Conservation (phyloP, 2,888 invertebrate genomes). For the Epirrhoe tristata region DNA sequence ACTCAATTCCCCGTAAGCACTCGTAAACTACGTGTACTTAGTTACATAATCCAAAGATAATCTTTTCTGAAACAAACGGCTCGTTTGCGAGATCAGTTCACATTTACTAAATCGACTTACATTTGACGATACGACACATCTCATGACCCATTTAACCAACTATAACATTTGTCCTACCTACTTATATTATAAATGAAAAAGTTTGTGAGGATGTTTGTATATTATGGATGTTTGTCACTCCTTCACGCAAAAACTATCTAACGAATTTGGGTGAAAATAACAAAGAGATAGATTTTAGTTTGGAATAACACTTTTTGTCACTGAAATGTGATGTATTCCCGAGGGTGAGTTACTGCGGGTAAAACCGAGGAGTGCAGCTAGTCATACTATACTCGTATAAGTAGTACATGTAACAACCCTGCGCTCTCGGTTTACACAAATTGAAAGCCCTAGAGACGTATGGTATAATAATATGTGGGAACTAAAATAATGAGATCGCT, state of each 20-base stretch:
- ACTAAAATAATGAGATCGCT: not conserved
- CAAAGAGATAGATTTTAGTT: too few relatives aligned
- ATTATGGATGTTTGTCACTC: not conserved
- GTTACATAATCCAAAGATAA: conserved; percentile 10
- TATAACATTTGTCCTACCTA: too few relatives aligned
- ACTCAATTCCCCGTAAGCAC: not conserved
- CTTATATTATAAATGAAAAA: too few relatives aligned
- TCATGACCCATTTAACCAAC: conserved; percentile 16
- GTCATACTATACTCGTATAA: too few relatives aligned
- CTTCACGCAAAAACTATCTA: too few relatives aligned
- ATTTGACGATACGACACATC: conserved; percentile 25
- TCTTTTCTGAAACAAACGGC: conserved; percentile 17
- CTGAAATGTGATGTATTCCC: too few relatives aligned
- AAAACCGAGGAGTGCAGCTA: too few relatives aligned
- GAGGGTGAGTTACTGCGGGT: too few relatives aligned
- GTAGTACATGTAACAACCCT: not conserved
- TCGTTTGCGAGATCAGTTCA: conserved; percentile 35
- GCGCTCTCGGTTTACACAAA: not conserved
- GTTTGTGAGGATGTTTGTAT: too few relatives aligned
- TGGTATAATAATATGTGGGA: not conserved
- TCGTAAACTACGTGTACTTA: not conserved
- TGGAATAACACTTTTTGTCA: too few relatives aligned
- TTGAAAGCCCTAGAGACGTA: not conserved
- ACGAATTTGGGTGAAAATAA: too few relatives aligned
- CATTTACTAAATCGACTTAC: conserved; percentile 37